These are phyloP conservation scores for Dromococcyx pavoninus DNA, from an alignment of 2,797 vertebrate genomes.

Conservation along the genomic window DNA sequence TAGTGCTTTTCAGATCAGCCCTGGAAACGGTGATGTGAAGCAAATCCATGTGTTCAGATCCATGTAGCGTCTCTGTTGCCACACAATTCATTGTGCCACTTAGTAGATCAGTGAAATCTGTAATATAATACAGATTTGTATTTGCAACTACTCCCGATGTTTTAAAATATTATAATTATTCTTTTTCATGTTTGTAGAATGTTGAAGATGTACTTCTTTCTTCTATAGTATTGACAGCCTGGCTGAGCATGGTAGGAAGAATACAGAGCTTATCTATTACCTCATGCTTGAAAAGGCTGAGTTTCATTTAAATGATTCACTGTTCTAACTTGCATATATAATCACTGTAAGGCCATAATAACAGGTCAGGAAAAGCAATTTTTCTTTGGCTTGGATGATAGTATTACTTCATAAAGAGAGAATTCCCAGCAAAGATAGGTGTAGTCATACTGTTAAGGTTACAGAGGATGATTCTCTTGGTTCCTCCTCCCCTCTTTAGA, in stretches of 20 bases:
- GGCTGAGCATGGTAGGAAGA: neutral
- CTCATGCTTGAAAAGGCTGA: neutral
- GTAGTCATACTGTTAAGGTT: neutral
- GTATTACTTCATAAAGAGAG: constrained; percentile 18
- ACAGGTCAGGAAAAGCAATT: neutral
- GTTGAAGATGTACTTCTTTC: neutral
- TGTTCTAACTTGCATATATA: neutral
- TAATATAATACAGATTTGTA: neutral
- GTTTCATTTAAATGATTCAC: constrained; percentile 19
- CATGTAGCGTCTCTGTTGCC: neutral
- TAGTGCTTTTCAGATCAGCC: neutral
- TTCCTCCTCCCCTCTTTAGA: constrained; percentile 12
- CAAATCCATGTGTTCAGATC: neutral
- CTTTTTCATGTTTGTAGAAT: neutral
- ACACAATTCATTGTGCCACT: neutral
- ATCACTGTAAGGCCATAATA: constrained; percentile 1
- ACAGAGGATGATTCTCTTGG: neutral
- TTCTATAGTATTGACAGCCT: neutral
- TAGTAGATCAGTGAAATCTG: neutral
- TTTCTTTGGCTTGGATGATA: neutral
- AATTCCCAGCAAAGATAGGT: neutral
- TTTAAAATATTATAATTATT: neutral
- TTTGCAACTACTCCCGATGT: neutral
- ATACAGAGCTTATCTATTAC: neutral
- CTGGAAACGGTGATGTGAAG: neutral